Percentiles rank a stretch among this genome's conserved stretches.
These are phyloP conservation scores for Oryzias woworae DNA, from an alignment of 2,113 vertebrate genomes.

Conservation along the genomic window DNA sequence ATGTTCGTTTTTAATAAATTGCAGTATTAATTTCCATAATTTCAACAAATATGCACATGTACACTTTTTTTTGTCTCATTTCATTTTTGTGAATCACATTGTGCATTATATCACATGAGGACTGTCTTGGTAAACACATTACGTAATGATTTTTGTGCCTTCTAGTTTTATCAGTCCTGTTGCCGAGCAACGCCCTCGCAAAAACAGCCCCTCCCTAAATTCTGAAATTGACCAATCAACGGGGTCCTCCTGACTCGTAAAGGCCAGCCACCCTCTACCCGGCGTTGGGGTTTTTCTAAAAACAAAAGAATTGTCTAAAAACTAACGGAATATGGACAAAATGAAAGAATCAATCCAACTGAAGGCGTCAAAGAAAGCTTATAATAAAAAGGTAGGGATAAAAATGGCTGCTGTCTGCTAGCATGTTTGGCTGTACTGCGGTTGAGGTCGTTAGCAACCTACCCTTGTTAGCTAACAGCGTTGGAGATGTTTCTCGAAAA, in stretches of 20 bases:
- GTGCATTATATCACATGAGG: background rate
- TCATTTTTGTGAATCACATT: no score
- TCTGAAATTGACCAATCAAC: constrained; percentile 54
- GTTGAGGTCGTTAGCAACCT: constrained; percentile 17
- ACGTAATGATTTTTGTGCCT: constrained; percentile 27
- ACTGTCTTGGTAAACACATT: constrained; percentile 57
- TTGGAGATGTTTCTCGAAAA: background rate
- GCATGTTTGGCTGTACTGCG: background rate
- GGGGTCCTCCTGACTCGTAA: constrained; percentile 6
- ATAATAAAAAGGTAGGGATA: constrained; percentile 72
- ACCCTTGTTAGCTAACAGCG: background rate
- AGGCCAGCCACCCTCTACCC: constrained; percentile 6
- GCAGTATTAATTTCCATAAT: no score
- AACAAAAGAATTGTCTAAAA: constrained; percentile 4
- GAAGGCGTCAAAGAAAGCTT: constrained; percentile 53
- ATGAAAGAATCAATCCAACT: constrained; percentile 30
- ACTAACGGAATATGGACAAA: constrained; percentile 59
- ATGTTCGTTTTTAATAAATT: no score
- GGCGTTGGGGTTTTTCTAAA: background rate
- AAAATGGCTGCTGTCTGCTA: fast-evolving
- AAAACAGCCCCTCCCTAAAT: constrained; percentile 15
- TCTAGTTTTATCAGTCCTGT: constrained; percentile 19
- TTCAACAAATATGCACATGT: no score
- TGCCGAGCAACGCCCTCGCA: constrained; percentile 58
- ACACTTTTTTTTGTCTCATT: no score